phyloP scores from a whole-genome alignment of 2,797 vertebrate species.

The Ptychadena robeensis region DNA sequence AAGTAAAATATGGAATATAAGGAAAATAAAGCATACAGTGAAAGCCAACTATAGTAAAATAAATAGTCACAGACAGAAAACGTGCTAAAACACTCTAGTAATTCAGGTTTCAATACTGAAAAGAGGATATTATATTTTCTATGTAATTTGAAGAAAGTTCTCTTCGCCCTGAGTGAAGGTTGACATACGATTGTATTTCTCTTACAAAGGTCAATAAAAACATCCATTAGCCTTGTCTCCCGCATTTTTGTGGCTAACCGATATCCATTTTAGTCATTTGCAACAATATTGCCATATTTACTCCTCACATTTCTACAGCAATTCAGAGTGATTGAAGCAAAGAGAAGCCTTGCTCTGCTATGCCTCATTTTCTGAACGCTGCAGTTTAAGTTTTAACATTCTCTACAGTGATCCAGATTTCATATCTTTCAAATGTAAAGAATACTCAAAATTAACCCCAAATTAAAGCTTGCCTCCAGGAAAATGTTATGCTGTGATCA shows the following conservation, averaged over 20 bases:
- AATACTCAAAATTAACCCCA: no score
- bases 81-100: not conserved
- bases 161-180: not conserved
- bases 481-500: no score
- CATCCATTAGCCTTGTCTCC: constrained; percentile 17
- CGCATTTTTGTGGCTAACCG: constrained; percentile 39
- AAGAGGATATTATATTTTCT: not conserved
- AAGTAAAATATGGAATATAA: no score
- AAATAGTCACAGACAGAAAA: not conserved
- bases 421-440: not conserved
- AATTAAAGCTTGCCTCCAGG: no score
- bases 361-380: not conserved
- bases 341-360: constrained; percentile 1
- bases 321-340: not conserved
- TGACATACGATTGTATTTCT: constrained; percentile 19
- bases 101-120: not conserved
- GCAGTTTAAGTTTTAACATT: not conserved
- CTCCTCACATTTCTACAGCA: constrained; percentile 7
- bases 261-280: constrained; percentile 19
- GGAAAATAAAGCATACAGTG: no score
- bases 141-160: not conserved
- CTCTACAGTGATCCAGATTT: no score
- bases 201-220: constrained; percentile 21
- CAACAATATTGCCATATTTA: not conserved
- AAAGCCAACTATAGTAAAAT: no score